These are phyloP conservation scores for Siphamia tubifer DNA, from an alignment of 2,113 vertebrate species.

Conservation along the genomic window DNA sequence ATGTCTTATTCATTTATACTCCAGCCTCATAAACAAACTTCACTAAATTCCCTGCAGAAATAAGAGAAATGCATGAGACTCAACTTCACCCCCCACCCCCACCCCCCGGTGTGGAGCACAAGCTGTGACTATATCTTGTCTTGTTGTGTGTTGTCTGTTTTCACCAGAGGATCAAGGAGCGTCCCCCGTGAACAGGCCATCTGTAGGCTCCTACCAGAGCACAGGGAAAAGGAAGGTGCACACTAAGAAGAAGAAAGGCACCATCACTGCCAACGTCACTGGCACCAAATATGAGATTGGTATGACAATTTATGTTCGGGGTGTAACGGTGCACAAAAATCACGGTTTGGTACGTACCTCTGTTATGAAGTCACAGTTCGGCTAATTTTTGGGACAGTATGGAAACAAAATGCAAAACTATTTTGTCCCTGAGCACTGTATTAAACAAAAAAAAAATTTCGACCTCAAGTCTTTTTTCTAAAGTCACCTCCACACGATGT, in stretches of 20 bases:
- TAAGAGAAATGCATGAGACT: constrained; percentile 16
- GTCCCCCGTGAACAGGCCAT: constrained; percentile 82
- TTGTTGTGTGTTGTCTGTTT: constrained; percentile 48
- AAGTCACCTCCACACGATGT: too few relatives aligned
- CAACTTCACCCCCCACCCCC: not conserved
- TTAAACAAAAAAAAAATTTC: too few relatives aligned
- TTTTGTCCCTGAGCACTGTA: too few relatives aligned
- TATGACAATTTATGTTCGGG: constrained; percentile 69
- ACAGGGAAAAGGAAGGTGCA: constrained; percentile 88
- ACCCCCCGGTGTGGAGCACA: constrained; percentile 16
- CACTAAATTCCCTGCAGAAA: constrained; percentile 43
- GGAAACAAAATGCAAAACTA: too few relatives aligned
- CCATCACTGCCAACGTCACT: constrained; percentile 89
- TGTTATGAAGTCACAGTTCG: too few relatives aligned
- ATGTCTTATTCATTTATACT: constrained; percentile 40
- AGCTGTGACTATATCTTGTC: constrained; percentile 48
- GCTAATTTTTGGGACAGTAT: too few relatives aligned
- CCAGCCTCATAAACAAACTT: constrained; percentile 32
- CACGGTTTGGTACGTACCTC: too few relatives aligned
- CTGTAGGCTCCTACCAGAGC: constrained; percentile 84
- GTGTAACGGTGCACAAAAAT: too few relatives aligned
- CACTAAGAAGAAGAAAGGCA: constrained; percentile 92
- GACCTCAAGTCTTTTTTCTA: too few relatives aligned
- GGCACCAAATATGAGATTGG: constrained; percentile 99
- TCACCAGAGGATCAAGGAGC: constrained; percentile 87